phyloP scores from a whole-genome alignment of 2,113 vertebrate genomes.

The Hemiprocne comata region DNA sequence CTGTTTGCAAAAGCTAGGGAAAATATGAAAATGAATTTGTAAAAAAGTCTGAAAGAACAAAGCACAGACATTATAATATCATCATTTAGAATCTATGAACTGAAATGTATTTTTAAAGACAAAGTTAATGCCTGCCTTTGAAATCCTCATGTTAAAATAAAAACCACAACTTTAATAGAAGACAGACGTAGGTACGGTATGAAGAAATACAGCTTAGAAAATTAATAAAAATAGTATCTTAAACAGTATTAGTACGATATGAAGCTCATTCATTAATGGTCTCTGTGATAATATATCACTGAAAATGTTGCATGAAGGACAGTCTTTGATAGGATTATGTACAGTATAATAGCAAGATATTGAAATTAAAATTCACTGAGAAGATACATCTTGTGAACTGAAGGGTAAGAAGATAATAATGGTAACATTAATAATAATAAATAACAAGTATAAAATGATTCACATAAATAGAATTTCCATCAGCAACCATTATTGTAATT shows the following conservation, averaged over 20 bases:
- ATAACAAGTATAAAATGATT: constrained; percentile 90
- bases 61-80: constrained; percentile 65
- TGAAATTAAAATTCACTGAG: constrained; percentile 94
- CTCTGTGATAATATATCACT: constrained; percentile 90
- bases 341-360: constrained; percentile 85
- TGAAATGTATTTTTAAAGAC: constrained; percentile 75
- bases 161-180: constrained; percentile 80
- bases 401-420: constrained; percentile 87
- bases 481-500: constrained; percentile 84
- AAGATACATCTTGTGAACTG: constrained; percentile 87
- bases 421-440: constrained; percentile 87
- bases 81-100: constrained; percentile 68
- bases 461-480: constrained; percentile 87
- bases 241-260: constrained; percentile 89
- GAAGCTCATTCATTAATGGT: constrained; percentile 90
- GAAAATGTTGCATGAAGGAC: constrained; percentile 93
- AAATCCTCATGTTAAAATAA: constrained; percentile 75
- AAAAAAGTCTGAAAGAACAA: constrained; percentile 64
- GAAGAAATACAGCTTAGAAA: constrained; percentile 83
- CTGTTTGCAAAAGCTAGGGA: constrained; percentile 45
- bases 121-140: constrained; percentile 74
- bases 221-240: constrained; percentile 93
- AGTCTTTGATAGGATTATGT: constrained; percentile 90
- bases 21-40: constrained; percentile 67
- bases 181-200: constrained; percentile 75